Evolutionary conservation across 1,140 invertebrate genomes (phyloP), one percentile per base, ranked within the genome.

Genomic region (Triops cancriformis): DNA sequence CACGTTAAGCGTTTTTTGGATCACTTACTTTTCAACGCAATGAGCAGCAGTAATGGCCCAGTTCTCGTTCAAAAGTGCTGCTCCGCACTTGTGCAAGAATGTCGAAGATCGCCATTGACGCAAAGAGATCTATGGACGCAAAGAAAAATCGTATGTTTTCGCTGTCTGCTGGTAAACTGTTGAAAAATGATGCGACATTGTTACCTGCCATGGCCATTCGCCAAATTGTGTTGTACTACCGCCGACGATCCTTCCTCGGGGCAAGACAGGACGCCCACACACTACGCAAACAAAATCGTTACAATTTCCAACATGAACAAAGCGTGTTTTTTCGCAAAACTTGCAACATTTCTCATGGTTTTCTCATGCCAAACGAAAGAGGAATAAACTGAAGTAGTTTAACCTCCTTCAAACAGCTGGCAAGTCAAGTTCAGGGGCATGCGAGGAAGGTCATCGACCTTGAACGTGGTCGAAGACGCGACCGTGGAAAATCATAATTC

Each of bases 21-120:
- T 10, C 27, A 87, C 89, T 90, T 87, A 96, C 94, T 94, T 93
- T 86, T 95, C 93, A 79, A 98, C 95, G 83, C 96, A 98, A 85
- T 98, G 96, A 75, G 96, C 96, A 1, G 97, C 96, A n/a, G 95
- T 98, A 76, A 98, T 95, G 0, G 96, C 94, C 96, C 96, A 98
- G 85, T 96, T 94, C 85, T 97, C 94, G 83, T 94, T 97, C 28
- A 98, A 84, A 27, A 98, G 87, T 0, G 96, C 94, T 0, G 95
- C 95, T 0, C 97, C 96, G 83, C 96, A 98, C 85, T 96, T 97
- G 85, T 98, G 95, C 4, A 96, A 86, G 83, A 95, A 95, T 14
- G 92, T 94, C 31, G 91, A 93, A 23, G 92, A 93, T 82, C 93
- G 88, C 91, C 93, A 96, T 85, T 95, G 94, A 77, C 94, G 86